phyloP scores from a whole-genome alignment of 2,888 invertebrate genomes.

The Morpho helenor region DNA sequence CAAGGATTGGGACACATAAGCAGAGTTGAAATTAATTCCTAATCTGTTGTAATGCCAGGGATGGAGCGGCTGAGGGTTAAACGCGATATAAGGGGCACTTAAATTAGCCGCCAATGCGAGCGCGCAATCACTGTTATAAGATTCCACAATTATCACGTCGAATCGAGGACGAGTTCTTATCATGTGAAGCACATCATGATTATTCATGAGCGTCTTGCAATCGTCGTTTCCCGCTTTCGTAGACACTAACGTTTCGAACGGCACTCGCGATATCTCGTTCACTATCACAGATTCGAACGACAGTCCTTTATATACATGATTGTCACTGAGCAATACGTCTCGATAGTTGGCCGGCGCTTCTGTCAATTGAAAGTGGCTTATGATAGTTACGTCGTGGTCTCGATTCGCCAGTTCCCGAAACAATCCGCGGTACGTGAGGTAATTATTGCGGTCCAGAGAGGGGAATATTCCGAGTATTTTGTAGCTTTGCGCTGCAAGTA shows the following conservation, averaged over 20 bases:
- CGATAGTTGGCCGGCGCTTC: slow-evolving; percentile 72
- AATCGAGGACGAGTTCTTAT: slow-evolving; percentile 73
- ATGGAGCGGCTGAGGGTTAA: slow-evolving; percentile 76
- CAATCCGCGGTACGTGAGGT: slow-evolving; percentile 69
- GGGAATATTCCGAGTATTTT: slow-evolving; percentile 77
- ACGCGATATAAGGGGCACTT: slow-evolving; percentile 80
- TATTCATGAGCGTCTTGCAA: slow-evolving; percentile 68
- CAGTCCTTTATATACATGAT: slow-evolving; percentile 59
- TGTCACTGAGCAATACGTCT: slow-evolving; percentile 71
- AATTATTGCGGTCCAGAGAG: slow-evolving; percentile 72
- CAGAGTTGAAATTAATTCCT: slow-evolving; percentile 73
- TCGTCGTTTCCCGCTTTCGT: slow-evolving; percentile 73
- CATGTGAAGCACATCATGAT: slow-evolving; percentile 76
- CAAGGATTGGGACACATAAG: slow-evolving; percentile 65
- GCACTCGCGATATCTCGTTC: slow-evolving; percentile 68
- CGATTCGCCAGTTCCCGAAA: slow-evolving; percentile 70
- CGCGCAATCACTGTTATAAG: slow-evolving; percentile 87
- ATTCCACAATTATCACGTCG: slow-evolving; percentile 85
- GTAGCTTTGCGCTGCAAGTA: slow-evolving; percentile 54
- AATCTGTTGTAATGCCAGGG: slow-evolving; percentile 76
- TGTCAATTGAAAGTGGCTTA: slow-evolving; percentile 70
- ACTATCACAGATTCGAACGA: slow-evolving; percentile 71
- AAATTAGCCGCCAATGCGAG: slow-evolving; percentile 83
- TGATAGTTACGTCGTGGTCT: slow-evolving; percentile 76
- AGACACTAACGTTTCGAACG: slow-evolving; percentile 67